phyloP scores from a whole-genome alignment of 2,113 vertebrate species.

The Mus spicilegus region DNA sequence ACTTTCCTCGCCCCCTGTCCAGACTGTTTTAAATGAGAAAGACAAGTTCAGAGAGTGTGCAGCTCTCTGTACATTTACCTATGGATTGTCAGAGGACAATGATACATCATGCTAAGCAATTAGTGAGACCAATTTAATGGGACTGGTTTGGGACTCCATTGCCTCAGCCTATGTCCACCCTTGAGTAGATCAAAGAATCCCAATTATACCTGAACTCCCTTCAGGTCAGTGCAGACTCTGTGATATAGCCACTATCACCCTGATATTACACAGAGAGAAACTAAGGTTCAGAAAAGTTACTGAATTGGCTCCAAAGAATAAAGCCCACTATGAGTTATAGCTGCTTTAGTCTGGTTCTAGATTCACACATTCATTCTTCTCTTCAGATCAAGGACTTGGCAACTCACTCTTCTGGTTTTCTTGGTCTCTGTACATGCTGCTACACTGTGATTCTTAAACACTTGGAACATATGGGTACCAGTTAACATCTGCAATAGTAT shows the following conservation, averaged over 20 bases:
- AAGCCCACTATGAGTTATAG: neutral
- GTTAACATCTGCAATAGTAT: neutral
- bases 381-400: neutral
- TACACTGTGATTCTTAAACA: neutral
- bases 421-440: neutral
- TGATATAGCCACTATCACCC: neutral
- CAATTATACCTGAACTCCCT: neutral
- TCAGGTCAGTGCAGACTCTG: neutral
- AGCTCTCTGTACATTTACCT: neutral
- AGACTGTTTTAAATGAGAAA: constrained; percentile 1
- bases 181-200: neutral
- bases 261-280: neutral
- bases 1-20: neutral
- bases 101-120: neutral
- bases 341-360: neutral
- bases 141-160: neutral
- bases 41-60: neutral
- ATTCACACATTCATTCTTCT: neutral
- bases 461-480: neutral
- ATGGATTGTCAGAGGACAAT: neutral
- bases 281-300: neutral
- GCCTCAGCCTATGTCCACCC: neutral
- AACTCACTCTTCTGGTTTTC: neutral
- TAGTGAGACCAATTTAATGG: neutral
- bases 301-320: neutral